A percentile compares a stretch with the other conserved stretches of the same genome.
Conservation (phyloP, 2,797 vertebrate genomes). For the Ctenochaetus hawaiiensis region DNA sequence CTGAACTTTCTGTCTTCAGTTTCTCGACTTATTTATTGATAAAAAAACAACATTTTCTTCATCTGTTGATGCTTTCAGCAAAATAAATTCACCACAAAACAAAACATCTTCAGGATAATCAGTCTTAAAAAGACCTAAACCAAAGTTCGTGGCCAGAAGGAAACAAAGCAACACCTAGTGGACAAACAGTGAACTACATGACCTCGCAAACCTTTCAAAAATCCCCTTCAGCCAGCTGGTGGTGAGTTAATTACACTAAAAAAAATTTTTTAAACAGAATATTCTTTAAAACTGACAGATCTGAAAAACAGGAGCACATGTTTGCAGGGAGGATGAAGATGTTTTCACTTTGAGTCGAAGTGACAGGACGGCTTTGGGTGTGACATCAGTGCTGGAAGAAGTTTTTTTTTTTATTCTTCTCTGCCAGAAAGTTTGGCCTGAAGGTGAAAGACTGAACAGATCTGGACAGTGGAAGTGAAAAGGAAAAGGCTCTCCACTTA, state of each 20-base stretch:
- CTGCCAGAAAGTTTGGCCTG: neutral
- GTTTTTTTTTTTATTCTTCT: neutral
- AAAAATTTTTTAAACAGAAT: neutral
- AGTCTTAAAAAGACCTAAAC: too few relatives aligned
- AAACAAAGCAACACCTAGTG: too few relatives aligned
- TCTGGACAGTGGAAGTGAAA: constrained; percentile 9
- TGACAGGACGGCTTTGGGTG: neutral
- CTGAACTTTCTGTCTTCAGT: too few relatives aligned
- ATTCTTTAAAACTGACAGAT: neutral
- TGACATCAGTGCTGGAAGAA: constrained; percentile 1
- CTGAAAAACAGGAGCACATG: neutral
- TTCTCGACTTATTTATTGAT: too few relatives aligned
- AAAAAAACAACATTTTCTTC: too few relatives aligned
- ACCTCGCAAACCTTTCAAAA: too few relatives aligned
- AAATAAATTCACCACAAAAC: too few relatives aligned
- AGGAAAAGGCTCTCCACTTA: neutral
- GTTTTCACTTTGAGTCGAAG: neutral
- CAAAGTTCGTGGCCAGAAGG: too few relatives aligned
- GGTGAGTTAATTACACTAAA: neutral
- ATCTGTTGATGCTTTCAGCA: neutral
- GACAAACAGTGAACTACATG: too few relatives aligned
- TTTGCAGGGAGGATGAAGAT: neutral
- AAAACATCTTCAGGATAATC: too few relatives aligned
- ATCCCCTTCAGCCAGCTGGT: neutral
- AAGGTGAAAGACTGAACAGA: constrained; percentile 10